phyloP scores from a whole-genome alignment of 2,797 vertebrate species.

The Acanthiza pusilla region DNA sequence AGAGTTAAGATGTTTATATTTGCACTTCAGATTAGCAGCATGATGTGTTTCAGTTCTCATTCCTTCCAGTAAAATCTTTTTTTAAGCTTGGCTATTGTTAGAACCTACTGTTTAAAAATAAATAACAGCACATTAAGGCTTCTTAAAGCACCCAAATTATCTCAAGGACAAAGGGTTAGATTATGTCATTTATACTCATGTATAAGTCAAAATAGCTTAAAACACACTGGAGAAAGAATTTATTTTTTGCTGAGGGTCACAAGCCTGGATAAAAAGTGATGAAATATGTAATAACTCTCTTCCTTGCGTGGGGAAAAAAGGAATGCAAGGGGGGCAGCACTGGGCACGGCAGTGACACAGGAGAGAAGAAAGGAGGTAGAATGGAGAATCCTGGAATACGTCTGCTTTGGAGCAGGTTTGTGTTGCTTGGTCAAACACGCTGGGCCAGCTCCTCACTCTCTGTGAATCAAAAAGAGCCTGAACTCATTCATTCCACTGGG shows the following conservation, averaged over 20 bases:
- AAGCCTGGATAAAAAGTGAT: neutral
- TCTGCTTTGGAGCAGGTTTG: conserved; percentile 26
- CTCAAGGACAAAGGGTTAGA: neutral
- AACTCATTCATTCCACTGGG: neutral
- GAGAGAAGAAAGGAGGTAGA: neutral
- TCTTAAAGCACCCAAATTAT: neutral
- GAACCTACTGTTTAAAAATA: neutral
- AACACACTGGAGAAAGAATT: neutral
- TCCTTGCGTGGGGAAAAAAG: neutral
- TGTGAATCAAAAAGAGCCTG: neutral
- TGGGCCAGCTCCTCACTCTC: neutral
- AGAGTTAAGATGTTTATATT: neutral
- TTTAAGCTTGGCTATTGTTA: neutral
- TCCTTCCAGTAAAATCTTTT: neutral
- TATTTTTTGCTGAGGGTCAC: neutral
- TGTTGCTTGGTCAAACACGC: neutral
- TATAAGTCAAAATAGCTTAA: neutral
- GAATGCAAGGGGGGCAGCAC: neutral
- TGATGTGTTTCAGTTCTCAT: neutral
- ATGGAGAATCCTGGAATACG: neutral
- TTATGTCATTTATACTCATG: neutral
- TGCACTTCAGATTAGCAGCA: neutral
- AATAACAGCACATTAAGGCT: neutral
- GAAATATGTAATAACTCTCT: neutral
- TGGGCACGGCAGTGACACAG: neutral